Evolutionary conservation across 2,888 invertebrate genomes (phyloP).

Genomic region (Caenorhabditis sp.): DNA sequence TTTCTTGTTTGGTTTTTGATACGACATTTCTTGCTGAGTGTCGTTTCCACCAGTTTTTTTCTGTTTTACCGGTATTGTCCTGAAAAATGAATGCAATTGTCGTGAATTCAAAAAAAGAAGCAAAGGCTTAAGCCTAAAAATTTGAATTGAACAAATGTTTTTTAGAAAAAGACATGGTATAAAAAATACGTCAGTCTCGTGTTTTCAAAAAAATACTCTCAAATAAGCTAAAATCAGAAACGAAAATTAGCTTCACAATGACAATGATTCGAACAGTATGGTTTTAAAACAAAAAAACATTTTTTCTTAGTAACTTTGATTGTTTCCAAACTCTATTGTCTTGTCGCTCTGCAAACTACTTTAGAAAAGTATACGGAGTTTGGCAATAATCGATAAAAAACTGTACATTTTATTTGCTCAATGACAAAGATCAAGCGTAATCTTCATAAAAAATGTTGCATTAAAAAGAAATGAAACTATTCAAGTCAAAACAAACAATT

Average conservation of each 20-base stretch:
- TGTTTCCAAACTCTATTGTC: too few species aligned
- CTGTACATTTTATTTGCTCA: conserved; percentile 24
- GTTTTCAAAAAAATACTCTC: too few species aligned
- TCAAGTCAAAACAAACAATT: conserved; percentile 14
- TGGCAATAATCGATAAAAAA: background rate
- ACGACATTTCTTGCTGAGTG: conserved; percentile 41
- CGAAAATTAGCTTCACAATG: background rate
- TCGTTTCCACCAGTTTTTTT: conserved; percentile 9
- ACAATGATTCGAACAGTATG: background rate
- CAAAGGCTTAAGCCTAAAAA: too few species aligned
- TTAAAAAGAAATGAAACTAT: too few species aligned
- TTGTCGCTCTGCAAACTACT: too few species aligned
- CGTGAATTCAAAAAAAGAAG: conserved; percentile 19
- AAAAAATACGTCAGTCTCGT: too few species aligned
- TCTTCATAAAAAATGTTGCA: too few species aligned
- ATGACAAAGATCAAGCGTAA: conserved; percentile 24
- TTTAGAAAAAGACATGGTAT: background rate
- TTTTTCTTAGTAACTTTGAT: background rate
- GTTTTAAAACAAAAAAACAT: background rate
- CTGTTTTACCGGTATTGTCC: conserved; percentile 52
- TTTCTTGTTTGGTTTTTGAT: conserved; percentile 43
- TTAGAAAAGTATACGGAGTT: background rate
- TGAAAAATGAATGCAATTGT: conserved; percentile 43
- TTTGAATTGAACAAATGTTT: background rate
- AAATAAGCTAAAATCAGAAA: conserved; percentile 9